phyloP scores from a whole-genome alignment of 2,888 invertebrate genomes.

The Orchesellides sinensis region DNA sequence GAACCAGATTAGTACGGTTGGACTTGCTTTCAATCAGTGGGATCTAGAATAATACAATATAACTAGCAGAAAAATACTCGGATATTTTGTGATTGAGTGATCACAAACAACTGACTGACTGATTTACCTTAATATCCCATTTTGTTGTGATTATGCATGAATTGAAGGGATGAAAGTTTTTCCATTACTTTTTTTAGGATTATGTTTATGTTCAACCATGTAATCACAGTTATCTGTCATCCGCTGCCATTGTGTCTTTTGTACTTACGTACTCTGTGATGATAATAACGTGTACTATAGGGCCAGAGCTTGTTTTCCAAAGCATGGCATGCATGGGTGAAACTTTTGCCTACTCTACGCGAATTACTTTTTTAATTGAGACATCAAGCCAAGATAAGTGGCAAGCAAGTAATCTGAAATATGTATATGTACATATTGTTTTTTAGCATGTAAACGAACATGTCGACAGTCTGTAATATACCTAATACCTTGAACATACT shows the following conservation, averaged over 20 bases:
- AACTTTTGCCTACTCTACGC: background rate
- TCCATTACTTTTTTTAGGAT: too few relatives aligned
- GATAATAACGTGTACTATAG: too few relatives aligned
- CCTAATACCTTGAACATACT: too few relatives aligned
- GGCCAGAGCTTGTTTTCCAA: too few relatives aligned
- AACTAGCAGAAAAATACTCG: too few relatives aligned
- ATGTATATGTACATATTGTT: too few relatives aligned
- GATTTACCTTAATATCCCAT: slow-evolving; percentile 21
- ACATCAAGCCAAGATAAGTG: slow-evolving; percentile 31
- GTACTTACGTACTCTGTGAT: too few relatives aligned
- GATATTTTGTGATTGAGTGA: slow-evolving; percentile 11
- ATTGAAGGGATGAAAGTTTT: background rate
- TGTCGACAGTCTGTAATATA: too few relatives aligned
- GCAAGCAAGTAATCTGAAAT: background rate
- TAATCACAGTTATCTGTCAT: slow-evolving; percentile 20
- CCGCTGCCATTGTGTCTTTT: background rate
- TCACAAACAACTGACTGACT: background rate
- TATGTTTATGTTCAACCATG: background rate
- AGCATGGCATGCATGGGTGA: background rate
- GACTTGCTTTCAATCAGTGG: too few relatives aligned
- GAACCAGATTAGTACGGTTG: too few relatives aligned
- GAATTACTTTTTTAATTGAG: slow-evolving; percentile 21
- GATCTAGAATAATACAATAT: background rate
- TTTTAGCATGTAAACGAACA: too few relatives aligned
- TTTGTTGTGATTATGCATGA: slow-evolving; percentile 8